phyloP scores from a whole-genome alignment of 1,140 invertebrate genomes.

The Tyrophagus putrescentiae region DNA sequence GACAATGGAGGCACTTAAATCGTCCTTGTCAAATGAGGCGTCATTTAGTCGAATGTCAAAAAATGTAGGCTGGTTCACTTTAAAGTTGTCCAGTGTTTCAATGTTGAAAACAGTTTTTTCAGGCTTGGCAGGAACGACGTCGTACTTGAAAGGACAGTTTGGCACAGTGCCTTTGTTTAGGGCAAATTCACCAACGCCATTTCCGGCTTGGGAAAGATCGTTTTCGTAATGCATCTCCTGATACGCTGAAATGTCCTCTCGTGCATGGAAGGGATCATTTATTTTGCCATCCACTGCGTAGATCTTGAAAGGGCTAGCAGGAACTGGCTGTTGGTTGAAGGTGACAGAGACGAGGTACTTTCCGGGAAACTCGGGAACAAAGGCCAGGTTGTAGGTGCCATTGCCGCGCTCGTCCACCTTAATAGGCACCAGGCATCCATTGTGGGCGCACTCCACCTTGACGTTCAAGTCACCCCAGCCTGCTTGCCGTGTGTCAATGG shows the following conservation, averaged over 20 bases:
- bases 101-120: constrained; percentile 18
- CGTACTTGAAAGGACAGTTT: constrained; percentile 77
- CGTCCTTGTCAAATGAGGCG: constrained; percentile 47
- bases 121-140: constrained; percentile 50
- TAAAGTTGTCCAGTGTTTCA: constrained; percentile 64
- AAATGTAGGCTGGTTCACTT: constrained; percentile 61
- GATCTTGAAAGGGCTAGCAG: constrained; percentile 41
- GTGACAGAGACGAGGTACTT: constrained; percentile 85
- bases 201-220: constrained; percentile 82
- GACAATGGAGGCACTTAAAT: constrained; percentile 36
- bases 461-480: constrained; percentile 73
- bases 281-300: constrained; percentile 22
- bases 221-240: constrained; percentile 82
- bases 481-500: constrained; percentile 60
- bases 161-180: constrained; percentile 87
- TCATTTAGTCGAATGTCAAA: constrained; percentile 55
- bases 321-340: constrained; percentile 89
- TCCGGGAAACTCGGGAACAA: constrained; percentile 70
- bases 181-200: constrained; percentile 87
- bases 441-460: constrained; percentile 53
- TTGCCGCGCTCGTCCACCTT: constrained; percentile 63
- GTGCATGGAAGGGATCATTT: constrained; percentile 50
- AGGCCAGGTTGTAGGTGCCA: constrained; percentile 68
- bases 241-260: constrained; percentile 66
- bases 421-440: constrained; percentile 53